Percentiles rank a stretch among this genome's conserved stretches.
Conservation (phyloP, 2,797 vertebrate species). For the Anabas testudineus region DNA sequence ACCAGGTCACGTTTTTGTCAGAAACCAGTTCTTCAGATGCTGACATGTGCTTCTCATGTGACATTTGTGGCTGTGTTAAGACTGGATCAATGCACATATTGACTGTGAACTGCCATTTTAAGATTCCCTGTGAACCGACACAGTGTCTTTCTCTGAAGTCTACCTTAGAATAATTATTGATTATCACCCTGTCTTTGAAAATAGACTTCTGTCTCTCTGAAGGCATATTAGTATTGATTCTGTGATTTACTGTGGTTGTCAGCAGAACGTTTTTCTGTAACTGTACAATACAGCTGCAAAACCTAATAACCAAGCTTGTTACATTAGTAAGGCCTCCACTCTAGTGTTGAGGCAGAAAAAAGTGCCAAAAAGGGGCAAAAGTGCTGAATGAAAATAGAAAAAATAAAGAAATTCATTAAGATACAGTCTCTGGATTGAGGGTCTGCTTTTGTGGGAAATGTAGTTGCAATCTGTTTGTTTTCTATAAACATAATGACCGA, state of each 20-base stretch:
- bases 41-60: conserved; percentile 5
- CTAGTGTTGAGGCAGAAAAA: neutral
- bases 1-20: neutral
- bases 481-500: too few relatives aligned
- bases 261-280: conserved; percentile 8
- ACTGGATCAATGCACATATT: conserved; percentile 14
- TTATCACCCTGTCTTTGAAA: conserved; percentile 37
- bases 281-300: neutral
- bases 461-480: too few relatives aligned
- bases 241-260: conserved; percentile 15
- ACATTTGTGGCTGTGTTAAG: conserved; percentile 3
- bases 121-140: neutral
- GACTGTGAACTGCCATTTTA: conserved; percentile 20
- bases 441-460: too few relatives aligned
- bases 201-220: conserved; percentile 14
- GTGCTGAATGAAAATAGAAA: too few relatives aligned
- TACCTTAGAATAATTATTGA: conserved; percentile 29
- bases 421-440: too few relatives aligned
- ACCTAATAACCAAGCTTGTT: neutral
- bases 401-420: too few relatives aligned
- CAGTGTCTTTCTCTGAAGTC: conserved; percentile 5
- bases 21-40: neutral
- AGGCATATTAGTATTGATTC: conserved; percentile 31
- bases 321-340: too few relatives aligned
- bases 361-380: neutral